These are phyloP conservation scores for Eulithis testata DNA, from an alignment of 2,888 invertebrate species.

Conservation along the genomic window DNA sequence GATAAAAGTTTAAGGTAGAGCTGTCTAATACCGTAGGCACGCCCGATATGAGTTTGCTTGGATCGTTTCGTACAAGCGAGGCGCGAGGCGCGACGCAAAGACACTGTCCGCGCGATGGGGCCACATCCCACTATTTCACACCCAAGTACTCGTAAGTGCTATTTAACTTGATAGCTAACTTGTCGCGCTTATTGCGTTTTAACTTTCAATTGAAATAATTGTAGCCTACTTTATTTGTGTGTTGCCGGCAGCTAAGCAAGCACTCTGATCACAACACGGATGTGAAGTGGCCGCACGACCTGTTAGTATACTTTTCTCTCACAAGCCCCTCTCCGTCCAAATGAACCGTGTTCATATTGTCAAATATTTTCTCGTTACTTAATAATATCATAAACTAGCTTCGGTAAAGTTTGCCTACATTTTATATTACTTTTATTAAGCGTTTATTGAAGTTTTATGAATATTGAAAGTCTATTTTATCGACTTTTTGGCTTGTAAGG, in stretches of 20 bases:
- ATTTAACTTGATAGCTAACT: conserved; percentile 48
- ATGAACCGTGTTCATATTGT: conserved; percentile 77
- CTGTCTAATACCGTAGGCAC: conserved; percentile 61
- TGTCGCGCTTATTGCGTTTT: conserved; percentile 55
- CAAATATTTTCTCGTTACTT: conserved; percentile 58
- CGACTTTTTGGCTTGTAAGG: conserved; percentile 40
- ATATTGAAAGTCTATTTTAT: conserved; percentile 30
- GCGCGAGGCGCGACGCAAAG: conserved; percentile 18
- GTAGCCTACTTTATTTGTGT: conserved; percentile 18
- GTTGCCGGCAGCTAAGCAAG: not conserved
- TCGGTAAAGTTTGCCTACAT: conserved; percentile 52
- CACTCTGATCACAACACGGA: conserved; percentile 1
- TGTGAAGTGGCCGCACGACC: conserved; percentile 22
- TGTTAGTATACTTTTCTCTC: conserved; percentile 48
- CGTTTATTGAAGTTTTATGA: conserved; percentile 34
- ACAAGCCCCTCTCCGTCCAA: conserved; percentile 80
- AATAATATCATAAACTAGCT: conserved; percentile 57
- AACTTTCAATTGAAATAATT: conserved; percentile 38
- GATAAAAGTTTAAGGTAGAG: conserved; percentile 58
- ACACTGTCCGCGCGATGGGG: conserved; percentile 5
- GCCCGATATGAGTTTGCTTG: conserved; percentile 62
- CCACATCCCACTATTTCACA: conserved; percentile 17
- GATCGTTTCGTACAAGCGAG: conserved; percentile 51
- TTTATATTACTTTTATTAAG: conserved; percentile 38
- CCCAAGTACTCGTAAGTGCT: conserved; percentile 27